Evolutionary conservation across 2,888 invertebrate species (phyloP).

Genomic region (Ormyrus rosae): DNA sequence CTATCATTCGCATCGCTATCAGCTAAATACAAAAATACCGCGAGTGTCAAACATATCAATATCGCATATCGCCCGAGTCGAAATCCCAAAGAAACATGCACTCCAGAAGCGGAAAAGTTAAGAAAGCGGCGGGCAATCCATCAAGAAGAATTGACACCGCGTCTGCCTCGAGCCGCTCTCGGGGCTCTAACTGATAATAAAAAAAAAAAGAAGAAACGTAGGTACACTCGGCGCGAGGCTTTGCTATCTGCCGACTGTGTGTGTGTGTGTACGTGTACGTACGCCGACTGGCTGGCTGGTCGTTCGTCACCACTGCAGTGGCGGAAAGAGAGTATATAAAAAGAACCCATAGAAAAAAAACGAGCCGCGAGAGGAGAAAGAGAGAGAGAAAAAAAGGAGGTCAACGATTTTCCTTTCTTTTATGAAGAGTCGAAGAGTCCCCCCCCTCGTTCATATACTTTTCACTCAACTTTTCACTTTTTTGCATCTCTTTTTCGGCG

Average conservation of each 20-base stretch:
- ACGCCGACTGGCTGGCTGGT: slow-evolving; percentile 32
- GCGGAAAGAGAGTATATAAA: slow-evolving; percentile 13
- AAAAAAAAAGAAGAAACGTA: background rate
- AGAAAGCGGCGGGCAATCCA: background rate
- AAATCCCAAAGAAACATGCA: no score
- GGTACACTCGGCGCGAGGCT: slow-evolving; percentile 19
- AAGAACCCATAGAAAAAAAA: slow-evolving; percentile 24
- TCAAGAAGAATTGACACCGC: slow-evolving; percentile 30
- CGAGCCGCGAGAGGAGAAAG: background rate
- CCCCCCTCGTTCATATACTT: background rate
- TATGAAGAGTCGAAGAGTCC: background rate
- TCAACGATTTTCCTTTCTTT: slow-evolving; percentile 42
- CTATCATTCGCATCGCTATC: no score
- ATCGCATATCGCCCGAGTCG: no score
- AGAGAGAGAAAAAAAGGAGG: slow-evolving; percentile 25
- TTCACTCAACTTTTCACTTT: slow-evolving; percentile 28
- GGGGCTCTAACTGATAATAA: slow-evolving; percentile 13
- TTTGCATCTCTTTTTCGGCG: background rate
- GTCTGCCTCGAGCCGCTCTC: slow-evolving; percentile 14
- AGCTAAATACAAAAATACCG: no score
- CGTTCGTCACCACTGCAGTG: slow-evolving; percentile 7
- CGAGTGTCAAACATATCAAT: no score
- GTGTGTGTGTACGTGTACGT: background rate
- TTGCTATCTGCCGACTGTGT: slow-evolving; percentile 32
- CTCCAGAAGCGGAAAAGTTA: no score